Conservation (phyloP, 2,113 vertebrate genomes). For the Thomomys bottae region DNA sequence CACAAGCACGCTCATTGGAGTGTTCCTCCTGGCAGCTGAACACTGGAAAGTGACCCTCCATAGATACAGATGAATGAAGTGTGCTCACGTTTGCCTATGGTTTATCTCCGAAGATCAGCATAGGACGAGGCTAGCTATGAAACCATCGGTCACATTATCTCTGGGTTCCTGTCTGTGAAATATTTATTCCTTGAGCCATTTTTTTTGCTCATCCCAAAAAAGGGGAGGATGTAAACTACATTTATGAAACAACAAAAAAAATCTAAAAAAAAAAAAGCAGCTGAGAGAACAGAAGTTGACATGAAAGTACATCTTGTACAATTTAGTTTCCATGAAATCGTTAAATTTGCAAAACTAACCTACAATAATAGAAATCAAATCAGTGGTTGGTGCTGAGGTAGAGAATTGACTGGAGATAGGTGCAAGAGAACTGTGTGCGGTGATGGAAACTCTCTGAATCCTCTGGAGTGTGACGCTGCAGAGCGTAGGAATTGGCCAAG, state of each 20-base stretch:
- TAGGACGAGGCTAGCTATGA: no score
- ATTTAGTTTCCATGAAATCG: constrained; percentile 36
- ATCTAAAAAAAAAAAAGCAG: constrained; percentile 1
- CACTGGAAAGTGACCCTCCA: neutral
- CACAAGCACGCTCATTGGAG: neutral
- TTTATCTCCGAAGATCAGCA: no score
- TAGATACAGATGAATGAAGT: neutral
- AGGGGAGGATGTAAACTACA: neutral
- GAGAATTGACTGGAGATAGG: neutral
- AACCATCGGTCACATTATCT: no score
- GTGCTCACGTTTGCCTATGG: no score
- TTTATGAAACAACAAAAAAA: neutral
- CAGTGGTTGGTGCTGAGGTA: constrained; percentile 19
- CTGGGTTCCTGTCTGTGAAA: no score
- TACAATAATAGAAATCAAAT: constrained; percentile 53
- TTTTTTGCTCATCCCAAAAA: no score
- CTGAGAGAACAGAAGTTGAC: neutral
- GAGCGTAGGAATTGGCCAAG: neutral
- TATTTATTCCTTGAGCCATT: no score
- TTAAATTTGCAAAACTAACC: constrained; percentile 14
- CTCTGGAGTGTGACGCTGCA: neutral
- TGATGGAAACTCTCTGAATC: constrained; percentile 43
- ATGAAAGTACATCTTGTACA: neutral
- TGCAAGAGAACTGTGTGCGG: constrained; percentile 22
- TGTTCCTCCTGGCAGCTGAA: neutral